phyloP scores from a whole-genome alignment of 2,888 invertebrate species.

The Syrphus vitripennis region DNA sequence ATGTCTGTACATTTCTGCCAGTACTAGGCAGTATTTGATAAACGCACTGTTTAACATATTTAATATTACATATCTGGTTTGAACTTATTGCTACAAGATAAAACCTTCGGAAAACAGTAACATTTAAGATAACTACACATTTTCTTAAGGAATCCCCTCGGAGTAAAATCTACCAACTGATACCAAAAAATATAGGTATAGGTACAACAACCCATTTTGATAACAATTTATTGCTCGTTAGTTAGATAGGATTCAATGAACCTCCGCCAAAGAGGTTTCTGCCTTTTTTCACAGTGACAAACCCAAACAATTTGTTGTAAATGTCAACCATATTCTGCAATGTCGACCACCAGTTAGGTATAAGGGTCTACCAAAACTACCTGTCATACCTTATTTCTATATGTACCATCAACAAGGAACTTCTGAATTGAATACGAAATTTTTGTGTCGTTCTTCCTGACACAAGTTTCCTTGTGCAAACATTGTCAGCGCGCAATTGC shows the following conservation, averaged over 20 bases:
- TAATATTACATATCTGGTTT: background rate
- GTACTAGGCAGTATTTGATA: too few relatives aligned
- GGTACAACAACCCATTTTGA: constrained; percentile 15
- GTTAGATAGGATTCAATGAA: constrained; percentile 40
- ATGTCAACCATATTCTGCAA: constrained; percentile 65
- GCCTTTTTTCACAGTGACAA: constrained; percentile 18
- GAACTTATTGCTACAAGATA: background rate
- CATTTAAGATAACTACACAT: background rate
- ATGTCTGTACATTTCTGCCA: too few relatives aligned
- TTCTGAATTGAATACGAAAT: constrained; percentile 56
- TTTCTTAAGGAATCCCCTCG: background rate
- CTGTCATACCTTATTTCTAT: constrained; percentile 33
- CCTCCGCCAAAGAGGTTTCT: constrained; percentile 18
- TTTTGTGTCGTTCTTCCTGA: constrained; percentile 38
- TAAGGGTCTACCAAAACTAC: background rate
- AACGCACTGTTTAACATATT: background rate
- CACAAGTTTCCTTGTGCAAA: constrained; percentile 38
- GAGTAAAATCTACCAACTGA: background rate
- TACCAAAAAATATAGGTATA: background rate
- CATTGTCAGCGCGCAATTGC: constrained; percentile 30
- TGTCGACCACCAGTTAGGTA: constrained; percentile 58
- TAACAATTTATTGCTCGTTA: constrained; percentile 67
- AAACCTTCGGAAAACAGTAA: background rate
- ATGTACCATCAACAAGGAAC: background rate
- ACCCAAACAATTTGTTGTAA: constrained; percentile 65